Evolutionary conservation across 2,113 vertebrate species (phyloP), one percentile per base, ranked within the genome.

Genomic region (Alaudala cheleensis): DNA sequence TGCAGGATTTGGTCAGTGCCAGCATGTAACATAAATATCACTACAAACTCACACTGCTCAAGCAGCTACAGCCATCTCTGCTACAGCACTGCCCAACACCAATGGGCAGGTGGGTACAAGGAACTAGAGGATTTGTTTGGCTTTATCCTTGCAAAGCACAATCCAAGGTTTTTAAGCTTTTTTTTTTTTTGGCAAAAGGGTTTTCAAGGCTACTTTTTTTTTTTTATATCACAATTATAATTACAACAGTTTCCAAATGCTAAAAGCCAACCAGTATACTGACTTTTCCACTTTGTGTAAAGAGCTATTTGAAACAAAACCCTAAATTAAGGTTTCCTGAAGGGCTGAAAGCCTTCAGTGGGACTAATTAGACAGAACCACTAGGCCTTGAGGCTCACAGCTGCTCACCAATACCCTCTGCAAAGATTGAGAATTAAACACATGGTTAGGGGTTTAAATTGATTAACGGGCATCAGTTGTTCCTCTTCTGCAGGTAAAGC

Each of bases 321-420:
- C 70, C 51, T 81, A 95, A 96, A 97, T 78, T 67, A 97, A 79
- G 47, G 47, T 61, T 81, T 92, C 61, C 86, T 94, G 71, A 93
- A 96, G 95, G 78, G 66, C 54, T 70, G 70, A 90, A 95, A 96
- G 62, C 77, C 82, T 96, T 91, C 86, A 81, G 42, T 88, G 93
- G 94, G 96, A 97, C 81, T 96, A 96, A 97, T 97, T 83, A 97
- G 71, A 93, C 62, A 88, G 88, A 95, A 73, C n/a, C 69, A 94
- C 78, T 73, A 96, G 89, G 92, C 93, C 95, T 97, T 81, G 88
- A 97, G 96, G 93, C 79, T 51, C 93, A 84, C 76, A 97, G 96
- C 93, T 95, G 93, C 96, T 96, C 57, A 65, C 92, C 61, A 20
- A 88, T 90, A 93, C 77, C 64, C 86, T 95, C 73, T 71, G 82